These are phyloP conservation scores for Progne subis DNA, from an alignment of 2,113 vertebrate genomes.

Conservation along the genomic window DNA sequence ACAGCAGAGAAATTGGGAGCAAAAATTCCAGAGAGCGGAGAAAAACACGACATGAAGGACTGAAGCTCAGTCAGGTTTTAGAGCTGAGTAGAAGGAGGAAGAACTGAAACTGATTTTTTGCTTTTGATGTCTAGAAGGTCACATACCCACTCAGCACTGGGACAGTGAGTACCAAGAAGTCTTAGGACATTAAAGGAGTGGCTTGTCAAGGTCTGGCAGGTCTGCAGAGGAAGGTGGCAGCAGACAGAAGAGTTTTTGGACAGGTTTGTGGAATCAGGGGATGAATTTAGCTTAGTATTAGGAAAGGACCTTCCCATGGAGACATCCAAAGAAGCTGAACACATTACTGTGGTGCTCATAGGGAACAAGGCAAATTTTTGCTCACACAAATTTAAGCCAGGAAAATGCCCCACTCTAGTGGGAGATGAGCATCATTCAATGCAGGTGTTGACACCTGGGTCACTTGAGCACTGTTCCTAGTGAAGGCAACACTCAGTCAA, in stretches of 20 bases:
- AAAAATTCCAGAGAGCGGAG: background rate
- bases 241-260: background rate
- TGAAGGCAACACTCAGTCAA: background rate
- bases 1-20: background rate
- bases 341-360: accelerated
- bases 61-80: background rate
- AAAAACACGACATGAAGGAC: background rate
- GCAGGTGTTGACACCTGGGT: background rate
- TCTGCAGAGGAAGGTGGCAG: background rate
- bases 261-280: background rate
- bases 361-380: background rate
- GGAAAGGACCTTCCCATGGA: background rate
- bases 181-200: background rate
- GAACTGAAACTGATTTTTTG: background rate
- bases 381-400: background rate
- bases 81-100: background rate
- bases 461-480: background rate
- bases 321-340: background rate
- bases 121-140: background rate
- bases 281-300: background rate
- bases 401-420: background rate
- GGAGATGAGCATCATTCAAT: background rate
- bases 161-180: background rate
- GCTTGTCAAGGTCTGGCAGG: background rate
- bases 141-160: background rate